A percentile compares a stretch with the other conserved stretches of the same genome.
Evolutionary conservation across 2,888 invertebrate genomes (phyloP).

Genomic region (Melinaea menophilus): DNA sequence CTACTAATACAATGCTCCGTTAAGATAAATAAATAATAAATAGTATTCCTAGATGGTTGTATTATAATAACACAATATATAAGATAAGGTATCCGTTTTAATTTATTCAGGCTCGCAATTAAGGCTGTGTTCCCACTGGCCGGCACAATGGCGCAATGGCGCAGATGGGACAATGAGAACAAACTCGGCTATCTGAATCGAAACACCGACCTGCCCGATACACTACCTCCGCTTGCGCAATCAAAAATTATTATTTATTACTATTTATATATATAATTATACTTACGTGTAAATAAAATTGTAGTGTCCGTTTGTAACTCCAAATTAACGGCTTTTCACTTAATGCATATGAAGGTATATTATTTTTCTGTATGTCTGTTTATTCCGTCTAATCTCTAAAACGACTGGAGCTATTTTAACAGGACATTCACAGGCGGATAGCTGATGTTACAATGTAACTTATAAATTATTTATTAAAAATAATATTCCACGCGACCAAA

Average conservation of each 20-base stretch:
- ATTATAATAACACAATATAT: slow-evolving; percentile 40
- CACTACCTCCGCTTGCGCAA: slow-evolving; percentile 39
- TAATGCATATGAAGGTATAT: too few relatives aligned
- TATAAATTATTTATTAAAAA: too few relatives aligned
- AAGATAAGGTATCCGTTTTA: slow-evolving; percentile 69
- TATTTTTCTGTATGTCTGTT: too few relatives aligned
- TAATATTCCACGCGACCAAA: too few relatives aligned
- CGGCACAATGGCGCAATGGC: slow-evolving; percentile 63
- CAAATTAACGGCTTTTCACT: too few relatives aligned
- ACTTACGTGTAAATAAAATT: too few relatives aligned
- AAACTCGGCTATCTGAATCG: slow-evolving; percentile 71
- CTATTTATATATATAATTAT: slow-evolving; percentile 7
- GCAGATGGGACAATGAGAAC: slow-evolving; percentile 71
- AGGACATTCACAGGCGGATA: too few relatives aligned
- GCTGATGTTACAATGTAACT: too few relatives aligned
- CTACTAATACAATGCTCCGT: background rate
- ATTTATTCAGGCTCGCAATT: slow-evolving; percentile 73
- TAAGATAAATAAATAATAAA: background rate
- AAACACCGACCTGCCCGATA: slow-evolving; percentile 44
- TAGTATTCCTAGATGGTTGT: slow-evolving; percentile 43
- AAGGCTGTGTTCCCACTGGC: slow-evolving; percentile 68
- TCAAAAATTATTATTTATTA: slow-evolving; percentile 47
- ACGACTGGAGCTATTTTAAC: too few relatives aligned
- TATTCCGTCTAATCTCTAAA: too few relatives aligned
- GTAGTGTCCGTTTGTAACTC: too few relatives aligned